Evolutionary conservation across 2,797 vertebrate species (phyloP), one percentile per base, ranked within the genome.

Genomic region (Coendou prehensilis): DNA sequence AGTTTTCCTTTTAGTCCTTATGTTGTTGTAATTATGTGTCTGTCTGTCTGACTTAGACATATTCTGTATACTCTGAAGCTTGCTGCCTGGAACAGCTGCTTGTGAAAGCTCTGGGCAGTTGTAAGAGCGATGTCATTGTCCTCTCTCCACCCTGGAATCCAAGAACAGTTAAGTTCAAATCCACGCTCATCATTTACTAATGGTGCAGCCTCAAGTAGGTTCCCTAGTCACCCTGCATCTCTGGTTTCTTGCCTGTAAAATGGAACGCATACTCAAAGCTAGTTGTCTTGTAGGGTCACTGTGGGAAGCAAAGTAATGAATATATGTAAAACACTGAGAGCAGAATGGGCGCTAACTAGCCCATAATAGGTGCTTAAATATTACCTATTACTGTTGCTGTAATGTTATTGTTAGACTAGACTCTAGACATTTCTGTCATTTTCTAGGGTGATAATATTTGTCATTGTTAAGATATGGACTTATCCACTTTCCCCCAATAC

Each of bases 311-410:
- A 75, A 41, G 73, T n/a, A 63, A 61, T 90, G n/a, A 41, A 20
- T 15, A n/a, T 2, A 17, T 11, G 5, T 47, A 33, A 80, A 64
- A 41, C 17, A 61, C 63, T 91, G 14, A 80, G 56, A 69, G 41
- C 33, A 67, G 75, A 61, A 61, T 8, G 9, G 2, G 9, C 73
- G 6, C 3, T 28, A n/a, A 63, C 26, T 13, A 33, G 63, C 47
- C 6, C 9, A 4, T 1, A 11, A 2, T 3, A 4, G 0, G 2
- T 13, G 26, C 26, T 71, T 11, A n/a, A 73, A 26, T 8, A 54
- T 64, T 5, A 63, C n/a, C 28, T 76, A 9, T 57, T 73, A n/a
- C 8, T 76, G 14, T 45, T 52, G 41, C 10, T 22, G 5, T 33
- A 15, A 26, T 71, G 33, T 52, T 59, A 3, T 63, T 64, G 30